Evolutionary conservation across 2,888 invertebrate species (phyloP).

Genomic region (Serripes groenlandicus): DNA sequence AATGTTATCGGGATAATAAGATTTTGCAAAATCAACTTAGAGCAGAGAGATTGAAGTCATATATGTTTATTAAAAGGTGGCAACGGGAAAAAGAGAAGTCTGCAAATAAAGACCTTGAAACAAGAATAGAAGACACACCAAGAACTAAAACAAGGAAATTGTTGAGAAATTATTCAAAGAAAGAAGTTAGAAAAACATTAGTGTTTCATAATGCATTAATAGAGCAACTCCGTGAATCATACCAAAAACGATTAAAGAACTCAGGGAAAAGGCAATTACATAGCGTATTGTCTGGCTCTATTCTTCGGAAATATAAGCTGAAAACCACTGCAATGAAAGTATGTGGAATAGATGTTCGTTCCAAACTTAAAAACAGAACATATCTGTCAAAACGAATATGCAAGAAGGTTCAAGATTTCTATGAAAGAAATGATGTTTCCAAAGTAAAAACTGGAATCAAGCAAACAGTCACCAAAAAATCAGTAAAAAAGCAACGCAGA

Average conservation of each 20-base stretch:
- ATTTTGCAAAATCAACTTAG: not conserved
- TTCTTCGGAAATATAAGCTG: not conserved
- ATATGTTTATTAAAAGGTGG: slow-evolving; percentile 28
- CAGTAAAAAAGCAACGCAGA: slow-evolving; percentile 45
- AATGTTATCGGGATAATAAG: slow-evolving; percentile 7
- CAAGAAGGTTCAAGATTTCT: slow-evolving; percentile 35
- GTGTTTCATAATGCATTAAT: not conserved
- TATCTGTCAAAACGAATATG: not conserved
- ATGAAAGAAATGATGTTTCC: slow-evolving; percentile 50
- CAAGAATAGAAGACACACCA: not conserved
- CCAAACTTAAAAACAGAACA: not conserved
- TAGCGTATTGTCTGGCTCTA: not conserved
- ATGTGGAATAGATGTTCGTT: not conserved
- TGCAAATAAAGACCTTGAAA: slow-evolving; percentile 3
- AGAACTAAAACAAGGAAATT: not conserved
- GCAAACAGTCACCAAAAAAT: slow-evolving; percentile 36
- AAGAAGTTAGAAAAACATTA: not conserved
- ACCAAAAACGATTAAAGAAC: not conserved
- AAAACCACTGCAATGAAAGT: not conserved
- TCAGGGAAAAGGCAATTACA: not conserved
- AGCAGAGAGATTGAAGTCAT: not conserved
- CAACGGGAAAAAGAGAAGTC: slow-evolving; percentile 3
- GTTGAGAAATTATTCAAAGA: not conserved
- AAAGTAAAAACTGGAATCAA: slow-evolving; percentile 48
- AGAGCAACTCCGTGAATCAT: not conserved